Conservation (phyloP, 2,797 vertebrate genomes). For the Pogoniulus pusillus region DNA sequence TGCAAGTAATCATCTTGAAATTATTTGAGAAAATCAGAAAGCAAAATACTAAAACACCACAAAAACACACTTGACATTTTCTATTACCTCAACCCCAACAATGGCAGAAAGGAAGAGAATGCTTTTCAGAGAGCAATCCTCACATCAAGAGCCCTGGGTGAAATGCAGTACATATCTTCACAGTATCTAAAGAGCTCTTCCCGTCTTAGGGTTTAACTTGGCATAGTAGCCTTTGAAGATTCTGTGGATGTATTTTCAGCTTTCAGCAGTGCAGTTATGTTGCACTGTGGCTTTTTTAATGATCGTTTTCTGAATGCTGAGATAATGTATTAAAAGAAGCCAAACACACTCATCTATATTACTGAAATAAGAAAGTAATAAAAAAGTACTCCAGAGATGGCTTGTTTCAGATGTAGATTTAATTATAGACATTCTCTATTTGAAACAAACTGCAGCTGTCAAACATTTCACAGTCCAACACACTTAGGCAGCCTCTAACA, state of each 20-base stretch:
- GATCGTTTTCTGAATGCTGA: not conserved
- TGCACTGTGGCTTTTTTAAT: not conserved
- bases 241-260: not conserved
- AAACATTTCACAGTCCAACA: not conserved
- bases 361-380: not conserved
- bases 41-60: not conserved
- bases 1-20: not conserved
- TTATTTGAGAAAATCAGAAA: not conserved
- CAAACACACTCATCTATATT: not conserved
- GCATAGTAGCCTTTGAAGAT: not conserved
- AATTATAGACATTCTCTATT: conserved; percentile 10
- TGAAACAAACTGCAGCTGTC: not conserved
- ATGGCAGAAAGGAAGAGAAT: not conserved
- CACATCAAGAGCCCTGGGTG: not conserved
- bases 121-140: not conserved
- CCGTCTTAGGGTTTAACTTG: not conserved
- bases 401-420: not conserved
- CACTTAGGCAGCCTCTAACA: not conserved
- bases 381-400: not conserved
- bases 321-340: not conserved
- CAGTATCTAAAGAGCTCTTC: not conserved
- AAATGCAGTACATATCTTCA: not conserved
- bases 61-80: not conserved
- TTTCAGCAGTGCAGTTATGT: not conserved
- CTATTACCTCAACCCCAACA: not conserved